Evolutionary conservation across 2,113 vertebrate species (phyloP).

Genomic region (Tetrao urogallus): DNA sequence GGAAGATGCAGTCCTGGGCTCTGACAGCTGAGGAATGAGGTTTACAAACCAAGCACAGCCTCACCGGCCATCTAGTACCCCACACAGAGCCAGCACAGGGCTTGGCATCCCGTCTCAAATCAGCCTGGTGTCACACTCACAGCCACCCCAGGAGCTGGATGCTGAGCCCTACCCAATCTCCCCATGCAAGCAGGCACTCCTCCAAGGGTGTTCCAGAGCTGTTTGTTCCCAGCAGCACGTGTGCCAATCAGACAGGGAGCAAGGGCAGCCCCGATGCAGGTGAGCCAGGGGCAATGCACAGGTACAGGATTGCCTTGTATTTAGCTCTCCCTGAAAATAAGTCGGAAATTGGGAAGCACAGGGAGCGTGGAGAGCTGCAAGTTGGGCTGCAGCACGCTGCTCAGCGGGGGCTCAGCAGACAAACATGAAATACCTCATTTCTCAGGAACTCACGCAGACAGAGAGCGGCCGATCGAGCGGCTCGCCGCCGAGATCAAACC

Average conservation of each 20-base stretch:
- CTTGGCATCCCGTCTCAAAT: neutral
- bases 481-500: neutral
- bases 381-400: slow-evolving; percentile 15
- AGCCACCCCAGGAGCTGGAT: neutral
- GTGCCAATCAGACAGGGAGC: neutral
- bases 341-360: slow-evolving; percentile 24
- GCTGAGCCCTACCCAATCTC: neutral
- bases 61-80: accelerated
- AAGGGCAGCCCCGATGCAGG: accelerated
- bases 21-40: neutral
- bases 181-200: neutral
- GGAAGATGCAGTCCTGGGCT: neutral
- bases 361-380: slow-evolving; percentile 13
- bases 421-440: slow-evolving; percentile 75
- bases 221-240: neutral
- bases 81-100: neutral
- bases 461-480: neutral
- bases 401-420: slow-evolving; percentile 60
- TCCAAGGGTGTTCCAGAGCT: neutral
- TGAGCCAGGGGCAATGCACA: neutral
- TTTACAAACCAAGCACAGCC: neutral
- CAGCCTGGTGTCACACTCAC: neutral
- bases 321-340: neutral
- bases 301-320: neutral
- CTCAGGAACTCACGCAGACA: slow-evolving; percentile 71